Percentiles rank a stretch among this genome's conserved stretches.
phyloP scores from a whole-genome alignment of 2,888 invertebrate species.

The Lasius fuliginosus region DNA sequence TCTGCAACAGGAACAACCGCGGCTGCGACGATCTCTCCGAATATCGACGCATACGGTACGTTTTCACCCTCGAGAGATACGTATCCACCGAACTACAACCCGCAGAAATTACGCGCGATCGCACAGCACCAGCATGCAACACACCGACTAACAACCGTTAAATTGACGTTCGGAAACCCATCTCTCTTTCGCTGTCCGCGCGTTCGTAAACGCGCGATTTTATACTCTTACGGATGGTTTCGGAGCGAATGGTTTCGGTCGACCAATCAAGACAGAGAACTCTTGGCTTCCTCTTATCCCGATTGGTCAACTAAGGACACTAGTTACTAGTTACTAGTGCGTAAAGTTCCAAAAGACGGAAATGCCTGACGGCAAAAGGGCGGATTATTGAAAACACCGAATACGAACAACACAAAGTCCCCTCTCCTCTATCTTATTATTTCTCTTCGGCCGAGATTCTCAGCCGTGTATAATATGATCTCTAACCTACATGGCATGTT shows the following conservation, averaged over 20 bases:
- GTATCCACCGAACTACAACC: slow-evolving; percentile 51
- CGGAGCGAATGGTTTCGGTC: neutral
- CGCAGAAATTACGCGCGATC: slow-evolving; percentile 42
- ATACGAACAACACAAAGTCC: too few species aligned
- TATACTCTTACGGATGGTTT: neutral
- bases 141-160: slow-evolving; percentile 22
- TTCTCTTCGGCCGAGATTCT: neutral
- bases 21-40: slow-evolving; percentile 41
- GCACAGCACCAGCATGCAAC: neutral
- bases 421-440: neutral
- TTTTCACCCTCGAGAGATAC: slow-evolving; percentile 60
- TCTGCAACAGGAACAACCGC: slow-evolving; percentile 33
- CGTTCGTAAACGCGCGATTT: neutral
- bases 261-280: neutral
- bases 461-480: neutral
- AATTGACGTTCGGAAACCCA: slow-evolving; percentile 56
- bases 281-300: neutral
- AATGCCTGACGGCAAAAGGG: too few species aligned
- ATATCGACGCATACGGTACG: slow-evolving; percentile 64
- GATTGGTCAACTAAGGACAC: neutral
- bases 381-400: too few species aligned
- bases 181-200: neutral
- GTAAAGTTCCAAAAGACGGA: too few species aligned
- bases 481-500: neutral
- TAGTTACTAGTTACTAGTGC: too few species aligned